Evolutionary conservation across 2,888 invertebrate species (phyloP).

Genomic region (Pristionchus entomophagus): DNA sequence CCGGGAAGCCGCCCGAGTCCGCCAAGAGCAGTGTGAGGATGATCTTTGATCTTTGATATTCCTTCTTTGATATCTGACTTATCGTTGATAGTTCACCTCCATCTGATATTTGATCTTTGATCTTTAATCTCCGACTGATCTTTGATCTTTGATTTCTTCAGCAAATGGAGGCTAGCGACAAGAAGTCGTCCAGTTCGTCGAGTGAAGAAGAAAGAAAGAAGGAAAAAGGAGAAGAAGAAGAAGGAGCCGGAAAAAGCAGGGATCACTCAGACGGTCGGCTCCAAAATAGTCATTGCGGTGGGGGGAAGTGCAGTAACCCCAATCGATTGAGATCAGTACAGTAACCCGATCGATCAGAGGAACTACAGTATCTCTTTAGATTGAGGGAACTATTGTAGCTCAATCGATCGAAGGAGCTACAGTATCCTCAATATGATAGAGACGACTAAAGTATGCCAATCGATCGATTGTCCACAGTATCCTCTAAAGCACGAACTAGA

Average conservation of each 20-base stretch:
- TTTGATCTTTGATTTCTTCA: conserved; percentile 2
- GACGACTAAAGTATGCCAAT: too few relatives aligned
- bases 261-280: background rate
- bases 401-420: background rate
- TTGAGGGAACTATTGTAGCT: background rate
- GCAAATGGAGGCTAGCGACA: background rate
- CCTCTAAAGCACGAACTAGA: too few relatives aligned
- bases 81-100: too few relatives aligned
- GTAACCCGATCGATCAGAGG: too few relatives aligned
- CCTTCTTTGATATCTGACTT: background rate
- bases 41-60: background rate
- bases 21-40: background rate
- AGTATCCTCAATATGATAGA: background rate
- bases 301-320: too few relatives aligned
- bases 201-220: background rate
- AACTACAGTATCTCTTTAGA: too few relatives aligned
- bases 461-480: too few relatives aligned
- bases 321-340: too few relatives aligned
- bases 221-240: background rate
- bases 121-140: too few relatives aligned
- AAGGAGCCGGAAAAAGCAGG: background rate
- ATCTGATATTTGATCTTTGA: too few relatives aligned
- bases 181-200: background rate
- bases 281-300: background rate
- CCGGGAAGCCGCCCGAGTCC: conserved; percentile 7